A percentile compares a stretch with the other conserved stretches of the same genome.
These are phyloP conservation scores for Tillus elongatus DNA, from an alignment of 2,888 invertebrate species.

Conservation along the genomic window DNA sequence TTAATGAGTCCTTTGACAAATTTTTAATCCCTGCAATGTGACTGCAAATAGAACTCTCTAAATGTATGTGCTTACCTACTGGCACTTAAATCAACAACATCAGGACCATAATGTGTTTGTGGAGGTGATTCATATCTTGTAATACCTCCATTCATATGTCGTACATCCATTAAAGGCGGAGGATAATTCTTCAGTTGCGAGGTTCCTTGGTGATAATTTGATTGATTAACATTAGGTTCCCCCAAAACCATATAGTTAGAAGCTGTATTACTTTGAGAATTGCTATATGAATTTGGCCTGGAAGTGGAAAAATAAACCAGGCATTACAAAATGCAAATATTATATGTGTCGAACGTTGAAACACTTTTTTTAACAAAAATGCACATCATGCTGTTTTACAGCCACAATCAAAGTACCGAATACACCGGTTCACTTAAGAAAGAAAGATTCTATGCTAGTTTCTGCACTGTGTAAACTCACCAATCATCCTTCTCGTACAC, in stretches of 20 bases:
- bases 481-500: constrained; percentile 52
- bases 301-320: neutral
- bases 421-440: too few relatives aligned
- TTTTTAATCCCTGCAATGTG: too few relatives aligned
- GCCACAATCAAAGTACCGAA: too few relatives aligned
- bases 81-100: constrained; percentile 15
- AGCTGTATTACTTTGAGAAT: constrained; percentile 31
- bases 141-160: constrained; percentile 38
- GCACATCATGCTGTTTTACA: too few relatives aligned
- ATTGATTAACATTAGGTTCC: constrained; percentile 30
- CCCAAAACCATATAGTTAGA: constrained; percentile 43
- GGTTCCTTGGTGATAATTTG: constrained; percentile 36
- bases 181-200: constrained; percentile 45
- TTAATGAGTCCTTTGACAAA: too few relatives aligned
- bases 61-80: too few relatives aligned
- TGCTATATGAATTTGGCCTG: constrained; percentile 31
- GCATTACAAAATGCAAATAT: too few relatives aligned
- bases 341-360: too few relatives aligned
- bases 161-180: constrained; percentile 48
- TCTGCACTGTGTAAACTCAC: too few relatives aligned
- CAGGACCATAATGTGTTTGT: constrained; percentile 17
- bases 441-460: too few relatives aligned
- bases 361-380: too few relatives aligned
- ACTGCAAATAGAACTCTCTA: too few relatives aligned
- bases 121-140: constrained; percentile 28